Conservation (phyloP, 2,888 invertebrate genomes). For the Gandaritis pyraliata region DNA sequence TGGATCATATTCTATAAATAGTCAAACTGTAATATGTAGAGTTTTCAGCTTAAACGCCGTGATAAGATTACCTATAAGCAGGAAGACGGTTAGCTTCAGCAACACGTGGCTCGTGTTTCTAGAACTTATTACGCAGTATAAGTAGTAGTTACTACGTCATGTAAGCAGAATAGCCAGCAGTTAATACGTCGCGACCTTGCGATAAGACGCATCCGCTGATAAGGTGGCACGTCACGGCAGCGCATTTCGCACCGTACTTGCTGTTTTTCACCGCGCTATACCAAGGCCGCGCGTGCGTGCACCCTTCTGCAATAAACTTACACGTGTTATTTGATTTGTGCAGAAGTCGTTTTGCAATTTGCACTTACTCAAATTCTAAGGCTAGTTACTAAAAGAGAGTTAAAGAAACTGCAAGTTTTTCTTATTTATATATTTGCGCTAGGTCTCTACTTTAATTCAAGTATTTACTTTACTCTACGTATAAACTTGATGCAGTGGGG, state of each 20-base stretch:
- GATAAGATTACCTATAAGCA: conserved; percentile 29
- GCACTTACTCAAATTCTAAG: not conserved
- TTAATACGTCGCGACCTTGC: conserved; percentile 57
- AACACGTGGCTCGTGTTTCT: conserved; percentile 62
- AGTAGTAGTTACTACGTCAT: conserved; percentile 6
- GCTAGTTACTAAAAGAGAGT: not conserved
- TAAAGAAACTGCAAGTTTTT: too few species aligned
- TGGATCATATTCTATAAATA: conserved; percentile 2
- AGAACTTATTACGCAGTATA: conserved; percentile 7
- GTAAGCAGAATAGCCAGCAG: conserved; percentile 11
- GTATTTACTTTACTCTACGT: too few species aligned
- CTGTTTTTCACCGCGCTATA: conserved; percentile 36
- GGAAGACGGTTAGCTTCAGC: conserved; percentile 49
- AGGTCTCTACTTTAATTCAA: too few species aligned
- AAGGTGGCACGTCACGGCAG: conserved; percentile 61
- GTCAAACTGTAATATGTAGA: conserved; percentile 3
- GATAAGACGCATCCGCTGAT: conserved; percentile 76
- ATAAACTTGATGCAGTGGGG: too few species aligned
- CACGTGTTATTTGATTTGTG: conserved; percentile 59
- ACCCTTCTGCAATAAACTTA: conserved; percentile 59
- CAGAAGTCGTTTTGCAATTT: conserved; percentile 7
- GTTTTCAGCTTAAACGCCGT: conserved; percentile 17
- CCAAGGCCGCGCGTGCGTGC: conserved; percentile 69
- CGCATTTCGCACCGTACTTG: conserved; percentile 62
- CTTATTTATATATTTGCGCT: too few species aligned